phyloP scores from a whole-genome alignment of 2,888 invertebrate species.

The Operophtera brumata region DNA sequence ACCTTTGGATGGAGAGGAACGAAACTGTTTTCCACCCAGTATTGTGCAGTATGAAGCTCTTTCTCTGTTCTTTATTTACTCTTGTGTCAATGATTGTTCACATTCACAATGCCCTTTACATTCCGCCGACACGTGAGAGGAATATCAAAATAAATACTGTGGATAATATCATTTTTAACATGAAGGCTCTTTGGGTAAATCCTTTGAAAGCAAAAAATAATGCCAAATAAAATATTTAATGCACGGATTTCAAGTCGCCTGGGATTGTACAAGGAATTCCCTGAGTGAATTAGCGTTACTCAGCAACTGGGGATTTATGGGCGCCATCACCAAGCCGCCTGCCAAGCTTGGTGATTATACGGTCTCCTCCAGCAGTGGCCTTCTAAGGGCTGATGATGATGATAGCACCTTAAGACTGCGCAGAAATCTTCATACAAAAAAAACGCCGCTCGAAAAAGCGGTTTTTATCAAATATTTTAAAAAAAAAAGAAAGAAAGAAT shows the following conservation, averaged over 20 bases:
- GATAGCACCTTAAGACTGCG: too few species aligned
- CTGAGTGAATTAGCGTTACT: slow-evolving; percentile 44
- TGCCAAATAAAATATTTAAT: background rate
- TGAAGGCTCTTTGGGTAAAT: background rate
- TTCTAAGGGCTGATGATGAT: too few species aligned
- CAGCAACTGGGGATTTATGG: slow-evolving; percentile 36
- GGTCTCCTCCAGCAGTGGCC: too few species aligned
- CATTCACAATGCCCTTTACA: slow-evolving; percentile 55
- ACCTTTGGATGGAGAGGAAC: too few species aligned
- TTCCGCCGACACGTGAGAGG: slow-evolving; percentile 48
- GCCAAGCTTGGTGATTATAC: too few species aligned
- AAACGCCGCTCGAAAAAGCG: too few species aligned
- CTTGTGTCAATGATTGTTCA: slow-evolving; percentile 57
- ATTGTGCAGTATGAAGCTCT: background rate
- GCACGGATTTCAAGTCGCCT: too few species aligned
- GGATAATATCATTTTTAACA: slow-evolving; percentile 14
- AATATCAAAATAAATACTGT: slow-evolving; percentile 35
- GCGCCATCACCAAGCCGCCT: too few species aligned
- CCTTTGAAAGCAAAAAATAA: slow-evolving; percentile 3
- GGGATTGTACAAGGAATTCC: background rate
- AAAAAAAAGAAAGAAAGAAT: too few species aligned
- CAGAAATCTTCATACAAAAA: too few species aligned
- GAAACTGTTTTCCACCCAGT: background rate
- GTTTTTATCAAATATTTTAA: too few species aligned
- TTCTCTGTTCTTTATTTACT: slow-evolving; percentile 2